Evolutionary conservation across 2,888 invertebrate species (phyloP).

Genomic region (Meiosimyza decipiens): DNA sequence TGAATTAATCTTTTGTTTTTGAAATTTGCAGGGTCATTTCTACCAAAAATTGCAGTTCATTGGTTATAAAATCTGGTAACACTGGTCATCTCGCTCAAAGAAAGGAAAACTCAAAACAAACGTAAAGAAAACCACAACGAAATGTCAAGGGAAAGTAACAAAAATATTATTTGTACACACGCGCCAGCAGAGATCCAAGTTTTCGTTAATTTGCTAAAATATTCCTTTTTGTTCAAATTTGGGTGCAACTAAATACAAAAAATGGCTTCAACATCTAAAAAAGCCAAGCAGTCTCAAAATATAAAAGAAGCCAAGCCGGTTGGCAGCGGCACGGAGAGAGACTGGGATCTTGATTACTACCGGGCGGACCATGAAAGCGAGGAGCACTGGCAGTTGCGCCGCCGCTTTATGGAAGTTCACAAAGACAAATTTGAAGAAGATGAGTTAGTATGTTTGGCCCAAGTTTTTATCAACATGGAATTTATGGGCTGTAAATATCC

Average conservation of each 20-base stretch:
- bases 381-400: constrained; percentile 89
- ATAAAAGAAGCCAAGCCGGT: constrained; percentile 25
- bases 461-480: constrained; percentile 87
- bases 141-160: no score
- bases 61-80: no score
- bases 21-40: no score
- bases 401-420: constrained; percentile 82
- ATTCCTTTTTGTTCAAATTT: not conserved
- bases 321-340: constrained; percentile 40
- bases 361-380: constrained; percentile 86
- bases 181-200: no score
- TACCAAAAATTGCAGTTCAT: no score
- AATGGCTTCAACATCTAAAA: constrained; percentile 35
- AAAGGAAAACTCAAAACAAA: not conserved
- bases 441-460: constrained; percentile 86
- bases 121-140: not conserved
- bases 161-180: no score
- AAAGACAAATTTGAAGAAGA: constrained; percentile 81
- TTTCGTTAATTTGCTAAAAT: no score
- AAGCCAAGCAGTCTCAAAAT: not conserved
- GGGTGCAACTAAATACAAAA: not conserved
- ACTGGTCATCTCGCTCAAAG: not conserved
- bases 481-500: constrained; percentile 77
- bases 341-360: constrained; percentile 82
- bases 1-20: no score